phyloP scores from a whole-genome alignment of 2,888 invertebrate genomes.

The Buathra laborator region DNA sequence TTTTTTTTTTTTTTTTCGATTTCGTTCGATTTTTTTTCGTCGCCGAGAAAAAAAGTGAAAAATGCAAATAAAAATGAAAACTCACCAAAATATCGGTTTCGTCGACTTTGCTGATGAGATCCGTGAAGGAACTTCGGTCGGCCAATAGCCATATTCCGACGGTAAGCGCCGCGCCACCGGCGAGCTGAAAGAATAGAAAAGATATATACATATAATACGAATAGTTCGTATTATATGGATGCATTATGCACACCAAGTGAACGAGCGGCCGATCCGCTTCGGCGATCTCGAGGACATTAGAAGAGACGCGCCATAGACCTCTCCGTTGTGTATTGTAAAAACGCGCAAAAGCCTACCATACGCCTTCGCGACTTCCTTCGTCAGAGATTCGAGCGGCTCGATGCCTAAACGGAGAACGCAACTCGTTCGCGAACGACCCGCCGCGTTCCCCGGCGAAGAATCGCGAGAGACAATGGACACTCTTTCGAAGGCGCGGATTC shows the following conservation, averaged over 20 bases:
- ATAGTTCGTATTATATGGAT: constrained; percentile 27
- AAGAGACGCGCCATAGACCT: not conserved
- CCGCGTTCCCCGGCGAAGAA: not conserved
- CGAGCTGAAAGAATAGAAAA: constrained; percentile 85
- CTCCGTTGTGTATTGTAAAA: not conserved
- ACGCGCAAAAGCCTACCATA: not conserved
- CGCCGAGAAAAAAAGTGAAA: not conserved
- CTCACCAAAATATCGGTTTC: constrained; percentile 79
- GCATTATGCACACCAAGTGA: constrained; percentile 38
- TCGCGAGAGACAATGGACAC: constrained; percentile 43
- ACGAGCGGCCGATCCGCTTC: constrained; percentile 60
- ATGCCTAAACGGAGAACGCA: constrained; percentile 44
- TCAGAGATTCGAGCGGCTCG: constrained; percentile 43
- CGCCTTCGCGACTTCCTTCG: constrained; percentile 48
- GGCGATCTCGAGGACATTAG: constrained; percentile 61
- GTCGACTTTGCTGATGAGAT: constrained; percentile 79
- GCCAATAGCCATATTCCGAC: constrained; percentile 90
- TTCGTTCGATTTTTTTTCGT: too few species aligned
- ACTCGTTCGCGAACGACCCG: constrained; percentile 26
- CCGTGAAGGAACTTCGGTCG: constrained; percentile 89
- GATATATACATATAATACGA: not conserved
- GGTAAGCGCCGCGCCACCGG: constrained; percentile 88
- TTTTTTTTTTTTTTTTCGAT: too few species aligned
- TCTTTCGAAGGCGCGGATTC: constrained; percentile 2
- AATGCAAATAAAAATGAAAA: constrained; percentile 40